These are phyloP conservation scores for Drosophila micromelanica DNA, from an alignment of 1,140 invertebrate species.

Conservation along the genomic window DNA sequence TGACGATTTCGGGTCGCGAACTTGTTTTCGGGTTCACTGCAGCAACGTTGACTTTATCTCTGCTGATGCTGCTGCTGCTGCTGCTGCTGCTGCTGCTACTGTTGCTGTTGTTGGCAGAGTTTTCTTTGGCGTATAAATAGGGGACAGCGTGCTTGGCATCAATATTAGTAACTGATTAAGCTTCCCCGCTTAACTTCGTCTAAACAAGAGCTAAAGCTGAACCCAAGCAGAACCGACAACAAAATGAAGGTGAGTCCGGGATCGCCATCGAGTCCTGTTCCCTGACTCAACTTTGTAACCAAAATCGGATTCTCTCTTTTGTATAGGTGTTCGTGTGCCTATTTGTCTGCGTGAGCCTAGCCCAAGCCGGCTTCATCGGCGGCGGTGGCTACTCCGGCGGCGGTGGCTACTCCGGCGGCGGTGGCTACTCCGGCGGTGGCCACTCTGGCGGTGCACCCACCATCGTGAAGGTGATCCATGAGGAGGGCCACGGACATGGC, in stretches of 20 bases:
- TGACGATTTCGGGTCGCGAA: constrained; percentile 25
- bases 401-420: not conserved
- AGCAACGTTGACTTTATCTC: not conserved
- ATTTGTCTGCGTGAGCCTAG: constrained; percentile 50
- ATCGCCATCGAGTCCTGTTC: too few species aligned
- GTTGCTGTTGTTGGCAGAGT: constrained; percentile 21
- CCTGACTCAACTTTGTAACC: too few species aligned
- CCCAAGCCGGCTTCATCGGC: constrained; percentile 58
- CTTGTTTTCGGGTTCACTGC: constrained; percentile 30
- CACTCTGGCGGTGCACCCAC: constrained; percentile 46
- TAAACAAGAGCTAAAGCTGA: constrained; percentile 45
- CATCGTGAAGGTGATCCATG: constrained; percentile 61
- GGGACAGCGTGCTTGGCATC: constrained; percentile 15
- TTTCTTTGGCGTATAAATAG: constrained; percentile 40
- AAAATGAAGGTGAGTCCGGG: constrained; percentile 52
- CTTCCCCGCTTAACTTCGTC: constrained; percentile 46
- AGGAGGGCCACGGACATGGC: constrained; percentile 46
- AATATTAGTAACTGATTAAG: constrained; percentile 44
- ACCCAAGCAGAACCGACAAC: constrained; percentile 63
- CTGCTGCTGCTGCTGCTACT: constrained; percentile 4
- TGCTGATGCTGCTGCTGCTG: too few species aligned
- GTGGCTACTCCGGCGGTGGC: constrained; percentile 40
- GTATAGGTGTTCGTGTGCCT: constrained; percentile 57
- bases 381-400: constrained; percentile 36
- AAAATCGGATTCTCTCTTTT: not conserved